phyloP scores from a whole-genome alignment of 2,797 vertebrate genomes.

The Remorina albescens region DNA sequence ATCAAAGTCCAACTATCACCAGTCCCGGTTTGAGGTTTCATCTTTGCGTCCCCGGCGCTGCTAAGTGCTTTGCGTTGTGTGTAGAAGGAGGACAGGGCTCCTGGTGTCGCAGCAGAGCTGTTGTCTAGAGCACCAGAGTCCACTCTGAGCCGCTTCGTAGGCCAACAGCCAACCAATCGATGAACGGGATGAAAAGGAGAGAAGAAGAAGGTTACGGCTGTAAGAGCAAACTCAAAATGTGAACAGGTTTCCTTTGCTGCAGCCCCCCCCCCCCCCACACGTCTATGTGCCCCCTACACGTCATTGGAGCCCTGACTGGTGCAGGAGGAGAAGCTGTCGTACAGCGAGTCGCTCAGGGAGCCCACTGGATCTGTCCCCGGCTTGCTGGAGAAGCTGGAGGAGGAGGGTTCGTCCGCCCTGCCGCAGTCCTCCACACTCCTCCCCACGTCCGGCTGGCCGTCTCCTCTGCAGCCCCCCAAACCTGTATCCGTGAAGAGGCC shows the following conservation, averaged over 20 bases:
- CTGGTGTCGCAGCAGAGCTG: conserved; percentile 10
- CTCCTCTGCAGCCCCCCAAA: conserved; percentile 69
- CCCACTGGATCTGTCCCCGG: conserved; percentile 82
- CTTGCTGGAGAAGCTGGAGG: conserved; percentile 74
- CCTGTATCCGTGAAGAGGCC: conserved; percentile 80
- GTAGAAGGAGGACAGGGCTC: conserved; percentile 5
- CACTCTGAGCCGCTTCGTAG: neutral
- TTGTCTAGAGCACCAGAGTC: neutral
- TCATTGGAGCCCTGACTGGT: conserved; percentile 90
- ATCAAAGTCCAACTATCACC: conserved; percentile 37
- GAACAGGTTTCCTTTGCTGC: neutral
- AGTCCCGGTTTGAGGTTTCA: conserved; percentile 37
- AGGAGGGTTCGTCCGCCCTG: conserved; percentile 76
- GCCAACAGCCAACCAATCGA: conserved; percentile 23
- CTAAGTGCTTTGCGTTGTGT: conserved; percentile 72
- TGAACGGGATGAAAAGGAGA: neutral
- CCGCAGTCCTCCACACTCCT: conserved; percentile 74
- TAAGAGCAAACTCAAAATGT: neutral
- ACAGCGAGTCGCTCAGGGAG: conserved; percentile 91
- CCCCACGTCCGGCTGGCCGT: conserved; percentile 51
- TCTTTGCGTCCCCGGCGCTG: conserved; percentile 28
- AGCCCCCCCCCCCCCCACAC: conserved; percentile 15
- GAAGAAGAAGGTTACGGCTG: no score
- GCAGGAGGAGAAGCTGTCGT: conserved; percentile 93
- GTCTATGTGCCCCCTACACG: conserved; percentile 64